Base-by-base conservation (phyloP, 2,888 invertebrate species). In the Andrena camellia region DNA sequence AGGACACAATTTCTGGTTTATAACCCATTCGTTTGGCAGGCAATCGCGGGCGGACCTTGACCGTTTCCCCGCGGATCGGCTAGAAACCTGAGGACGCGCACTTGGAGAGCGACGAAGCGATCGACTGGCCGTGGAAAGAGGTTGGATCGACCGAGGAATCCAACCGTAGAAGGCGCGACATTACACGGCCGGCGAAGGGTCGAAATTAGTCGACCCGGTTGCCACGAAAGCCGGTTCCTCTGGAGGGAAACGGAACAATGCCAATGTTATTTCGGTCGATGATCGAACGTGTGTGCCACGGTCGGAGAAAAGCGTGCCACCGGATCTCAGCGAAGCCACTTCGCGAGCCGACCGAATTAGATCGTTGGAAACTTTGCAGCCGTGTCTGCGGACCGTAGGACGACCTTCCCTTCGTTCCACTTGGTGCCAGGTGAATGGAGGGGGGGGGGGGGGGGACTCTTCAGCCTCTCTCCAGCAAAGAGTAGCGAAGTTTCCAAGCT, bases 211-310 rank as follows among this genome's bases (percentile, higher is more conserved):
- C 87, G 87, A 88, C 82, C 88, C 78, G 82, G 67, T 86, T 88
- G 84, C 82, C 84, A 78, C 67, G 85, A 83, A 77, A 83, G 87
- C 83, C 74, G 76, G 86, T 78, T 86, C 79, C 69, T 75, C 89
- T 90, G 90, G 89, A 90, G 87, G 88, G 87, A 91, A 93, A 88
- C 91, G 91, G 91, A 93, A 93, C 93, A 93, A 93, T 93, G 92
- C 93, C 93, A 92, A 89, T 84, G 91, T 86, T 93, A 93, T 93
- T 93, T 93, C 86, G 78, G 93, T 91, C 92, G 92, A 88, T 93
- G 93, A 93, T 92, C 91, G 91, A 91, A 91, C 80, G 66, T 88
- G 90, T 89, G 90, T 86, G 92, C 92, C 93, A 91, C 89, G 92
- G 92, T 90, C 91, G 92, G 86, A 88, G 89, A 89, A 88, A 89